These are phyloP conservation scores for Monarcha castaneiventris DNA, from an alignment of 2,113 vertebrate species.

Conservation along the genomic window DNA sequence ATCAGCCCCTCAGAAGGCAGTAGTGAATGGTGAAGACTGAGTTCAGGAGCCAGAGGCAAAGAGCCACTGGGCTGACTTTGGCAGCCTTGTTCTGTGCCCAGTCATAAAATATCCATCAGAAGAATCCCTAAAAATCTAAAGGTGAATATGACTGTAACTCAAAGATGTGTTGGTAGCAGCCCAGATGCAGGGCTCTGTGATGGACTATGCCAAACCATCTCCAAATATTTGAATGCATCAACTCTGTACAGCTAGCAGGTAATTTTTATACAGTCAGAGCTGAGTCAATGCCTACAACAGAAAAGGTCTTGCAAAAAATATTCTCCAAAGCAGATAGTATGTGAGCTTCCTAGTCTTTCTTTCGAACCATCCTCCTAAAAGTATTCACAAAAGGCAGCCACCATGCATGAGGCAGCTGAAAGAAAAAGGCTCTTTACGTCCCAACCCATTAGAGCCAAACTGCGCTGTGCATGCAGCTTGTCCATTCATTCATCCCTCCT, in stretches of 20 bases:
- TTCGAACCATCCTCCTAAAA: background rate
- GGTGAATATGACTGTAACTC: background rate
- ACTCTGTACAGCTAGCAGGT: background rate
- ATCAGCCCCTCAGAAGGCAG: background rate
- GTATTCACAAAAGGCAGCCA: background rate
- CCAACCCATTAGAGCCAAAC: background rate
- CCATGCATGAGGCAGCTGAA: background rate
- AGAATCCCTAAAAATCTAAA: background rate
- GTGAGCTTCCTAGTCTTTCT: background rate
- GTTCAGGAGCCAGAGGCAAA: background rate
- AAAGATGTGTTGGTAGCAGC: background rate
- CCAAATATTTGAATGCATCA: background rate
- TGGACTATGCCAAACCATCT: accelerated
- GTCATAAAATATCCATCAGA: background rate
- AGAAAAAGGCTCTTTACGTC: background rate
- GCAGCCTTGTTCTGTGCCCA: background rate
- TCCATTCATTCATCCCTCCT: background rate
- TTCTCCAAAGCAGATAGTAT: background rate
- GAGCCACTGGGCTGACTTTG: background rate
- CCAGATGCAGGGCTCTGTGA: background rate
- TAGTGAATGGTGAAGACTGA: background rate
- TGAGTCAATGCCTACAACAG: background rate
- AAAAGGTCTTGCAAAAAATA: background rate
- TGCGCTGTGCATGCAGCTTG: background rate
- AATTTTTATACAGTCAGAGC: background rate